Conservation (phyloP, 1,140 invertebrate species). For the Gerris buenoi region DNA sequence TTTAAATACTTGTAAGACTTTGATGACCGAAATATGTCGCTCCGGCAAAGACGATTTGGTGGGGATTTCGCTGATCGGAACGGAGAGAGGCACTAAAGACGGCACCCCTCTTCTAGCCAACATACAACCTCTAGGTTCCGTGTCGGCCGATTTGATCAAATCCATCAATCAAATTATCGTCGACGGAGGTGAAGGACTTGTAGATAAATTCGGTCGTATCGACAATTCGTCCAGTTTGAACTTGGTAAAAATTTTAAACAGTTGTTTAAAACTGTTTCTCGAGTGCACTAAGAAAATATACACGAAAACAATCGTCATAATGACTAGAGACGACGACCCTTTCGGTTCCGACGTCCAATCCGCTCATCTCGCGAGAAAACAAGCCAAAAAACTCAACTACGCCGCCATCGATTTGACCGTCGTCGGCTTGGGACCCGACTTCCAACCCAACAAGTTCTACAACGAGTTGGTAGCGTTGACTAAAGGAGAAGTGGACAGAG, state of each 20-base stretch:
- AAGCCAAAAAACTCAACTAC: slow-evolving; percentile 6
- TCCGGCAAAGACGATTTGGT: not conserved
- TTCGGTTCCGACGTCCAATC: not conserved
- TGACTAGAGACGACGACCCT: slow-evolving; percentile 13
- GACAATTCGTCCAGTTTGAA: not conserved
- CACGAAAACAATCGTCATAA: slow-evolving; percentile 10
- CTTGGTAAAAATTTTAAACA: not conserved
- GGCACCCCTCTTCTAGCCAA: not conserved
- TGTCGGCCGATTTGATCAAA: not conserved
- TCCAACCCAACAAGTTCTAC: slow-evolving; percentile 13
- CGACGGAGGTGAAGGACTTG: not conserved
- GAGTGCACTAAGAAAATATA: not conserved
- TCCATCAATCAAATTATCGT: not conserved
- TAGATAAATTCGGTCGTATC: not conserved
- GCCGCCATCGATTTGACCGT: slow-evolving; percentile 12
- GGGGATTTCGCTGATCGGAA: not conserved
- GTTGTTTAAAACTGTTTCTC: not conserved
- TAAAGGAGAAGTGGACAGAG: slow-evolving; percentile 10
- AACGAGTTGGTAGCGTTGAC: slow-evolving; percentile 11
- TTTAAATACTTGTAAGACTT: not conserved
- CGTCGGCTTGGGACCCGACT: slow-evolving; percentile 8
- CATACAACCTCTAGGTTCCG: not conserved
- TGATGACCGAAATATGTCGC: not conserved
- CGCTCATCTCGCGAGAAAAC: slow-evolving; percentile 11
- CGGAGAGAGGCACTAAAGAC: not conserved